phyloP scores from a whole-genome alignment of 2,113 vertebrate genomes.

The Aegithalos caudatus region DNA sequence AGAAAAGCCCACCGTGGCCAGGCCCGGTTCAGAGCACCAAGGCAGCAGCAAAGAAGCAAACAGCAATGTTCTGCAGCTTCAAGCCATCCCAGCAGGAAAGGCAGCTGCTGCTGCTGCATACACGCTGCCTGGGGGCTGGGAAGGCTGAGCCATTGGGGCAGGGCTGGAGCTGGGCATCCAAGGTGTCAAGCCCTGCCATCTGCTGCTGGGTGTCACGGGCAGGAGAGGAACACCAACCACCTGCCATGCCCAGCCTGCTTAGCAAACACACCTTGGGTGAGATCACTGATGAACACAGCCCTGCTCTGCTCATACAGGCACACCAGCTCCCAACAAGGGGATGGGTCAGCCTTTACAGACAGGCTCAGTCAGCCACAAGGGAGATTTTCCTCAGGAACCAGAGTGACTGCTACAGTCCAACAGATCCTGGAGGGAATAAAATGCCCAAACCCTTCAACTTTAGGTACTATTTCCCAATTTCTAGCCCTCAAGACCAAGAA shows the following conservation, averaged over 20 bases:
- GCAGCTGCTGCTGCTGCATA: not conserved
- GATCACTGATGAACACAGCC: not conserved
- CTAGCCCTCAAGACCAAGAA: not conserved
- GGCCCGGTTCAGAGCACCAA: not conserved
- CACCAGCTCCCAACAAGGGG: not conserved
- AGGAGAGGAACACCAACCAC: not conserved
- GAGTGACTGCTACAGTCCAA: not conserved
- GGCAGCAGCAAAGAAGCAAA: not conserved
- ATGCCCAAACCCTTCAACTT: not conserved
- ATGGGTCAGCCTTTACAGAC: not conserved
- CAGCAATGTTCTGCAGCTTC: not conserved
- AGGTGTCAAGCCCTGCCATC: not conserved
- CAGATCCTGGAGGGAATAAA: not conserved
- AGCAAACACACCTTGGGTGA: not conserved
- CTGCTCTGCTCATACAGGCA: not conserved
- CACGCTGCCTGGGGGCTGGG: rapidly evolving
- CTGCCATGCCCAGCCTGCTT: not conserved
- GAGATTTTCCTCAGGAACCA: not conserved
- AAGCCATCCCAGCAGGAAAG: not conserved
- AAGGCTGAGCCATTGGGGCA: rapidly evolving
- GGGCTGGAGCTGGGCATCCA: not conserved
- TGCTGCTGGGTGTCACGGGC: not conserved
- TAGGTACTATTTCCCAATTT: not conserved
- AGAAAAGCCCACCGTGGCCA: not conserved
- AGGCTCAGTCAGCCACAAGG: not conserved